Percentiles rank a stretch among this genome's conserved stretches.
These are phyloP conservation scores for rabbit (Oryctolagus cuniculus) DNA, from an alignment of 2,113 vertebrate genomes.

Conservation along the genomic window DNA sequence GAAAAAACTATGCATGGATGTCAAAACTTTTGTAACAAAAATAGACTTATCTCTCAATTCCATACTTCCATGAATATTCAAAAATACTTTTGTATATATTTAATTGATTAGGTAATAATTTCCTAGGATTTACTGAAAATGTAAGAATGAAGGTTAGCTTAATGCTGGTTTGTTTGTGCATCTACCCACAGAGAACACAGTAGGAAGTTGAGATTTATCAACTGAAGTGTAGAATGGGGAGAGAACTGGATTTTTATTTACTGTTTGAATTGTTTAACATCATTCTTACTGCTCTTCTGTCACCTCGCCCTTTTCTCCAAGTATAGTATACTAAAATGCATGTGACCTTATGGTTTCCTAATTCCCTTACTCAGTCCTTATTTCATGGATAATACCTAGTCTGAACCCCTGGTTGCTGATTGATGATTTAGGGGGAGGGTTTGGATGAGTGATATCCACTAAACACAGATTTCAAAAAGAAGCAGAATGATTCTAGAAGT, in stretches of 20 bases:
- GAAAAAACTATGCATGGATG: too few species aligned
- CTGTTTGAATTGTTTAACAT: neutral
- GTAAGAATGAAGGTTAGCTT: neutral
- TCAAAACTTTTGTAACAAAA: too few species aligned
- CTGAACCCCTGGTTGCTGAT: neutral
- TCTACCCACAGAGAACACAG: neutral
- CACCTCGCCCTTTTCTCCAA: neutral
- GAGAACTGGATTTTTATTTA: neutral
- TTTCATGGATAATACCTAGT: neutral
- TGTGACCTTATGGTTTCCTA: neutral
- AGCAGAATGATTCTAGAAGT: neutral
- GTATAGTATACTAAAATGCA: neutral
- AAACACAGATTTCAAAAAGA: neutral
- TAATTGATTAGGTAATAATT: neutral
- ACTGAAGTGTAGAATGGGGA: neutral
- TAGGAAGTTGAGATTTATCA: neutral
- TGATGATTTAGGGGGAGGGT: neutral
- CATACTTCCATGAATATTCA: too few species aligned
- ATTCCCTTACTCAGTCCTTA: neutral
- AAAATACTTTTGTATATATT: neutral
- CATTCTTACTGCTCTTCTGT: neutral
- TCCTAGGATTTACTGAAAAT: neutral
- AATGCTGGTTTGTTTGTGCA: neutral
- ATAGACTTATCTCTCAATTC: too few species aligned
- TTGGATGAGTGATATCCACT: neutral